A percentile compares a stretch with the other conserved stretches of the same genome.
These are phyloP conservation scores for Ephydatia muelleri DNA, from an alignment of 37 sponge, comb jelly and placozoan species.

Conservation along the genomic window DNA sequence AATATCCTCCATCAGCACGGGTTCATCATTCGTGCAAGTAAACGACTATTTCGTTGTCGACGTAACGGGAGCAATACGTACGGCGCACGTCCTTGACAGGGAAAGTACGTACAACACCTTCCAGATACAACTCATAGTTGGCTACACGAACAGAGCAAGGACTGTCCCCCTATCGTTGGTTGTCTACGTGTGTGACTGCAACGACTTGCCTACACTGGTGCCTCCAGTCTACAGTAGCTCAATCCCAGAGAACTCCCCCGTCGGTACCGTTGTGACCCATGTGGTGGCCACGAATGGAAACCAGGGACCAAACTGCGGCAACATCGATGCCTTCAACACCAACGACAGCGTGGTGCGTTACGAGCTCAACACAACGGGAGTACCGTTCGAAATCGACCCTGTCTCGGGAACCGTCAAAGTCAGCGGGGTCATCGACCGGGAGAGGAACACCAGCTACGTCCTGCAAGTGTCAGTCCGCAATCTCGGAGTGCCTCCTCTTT, in stretches of 20 bases:
- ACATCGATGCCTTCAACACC: slow-evolving; percentile 11
- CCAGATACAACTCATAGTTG: slow-evolving; percentile 16
- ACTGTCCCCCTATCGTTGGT: not conserved
- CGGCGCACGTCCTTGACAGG: slow-evolving; percentile 25
- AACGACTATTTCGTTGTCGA: slow-evolving; percentile 42
- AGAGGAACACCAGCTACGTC: slow-evolving; percentile 17
- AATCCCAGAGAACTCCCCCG: slow-evolving; percentile 32
- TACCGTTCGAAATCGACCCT: slow-evolving; percentile 31
- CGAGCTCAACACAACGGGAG: slow-evolving; percentile 14
- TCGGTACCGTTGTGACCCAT: slow-evolving; percentile 23
- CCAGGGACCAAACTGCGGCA: slow-evolving; percentile 52
- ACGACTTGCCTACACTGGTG: slow-evolving; percentile 73
- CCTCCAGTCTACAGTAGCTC: not conserved
- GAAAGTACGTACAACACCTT: slow-evolving; percentile 37
- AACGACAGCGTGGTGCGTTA: slow-evolving; percentile 31
- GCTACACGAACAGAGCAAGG: not conserved
- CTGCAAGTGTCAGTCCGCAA: slow-evolving; percentile 44
- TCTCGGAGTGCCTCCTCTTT: slow-evolving; percentile 41
- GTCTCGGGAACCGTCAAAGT: slow-evolving; percentile 54
- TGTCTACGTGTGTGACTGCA: slow-evolving; percentile 72
- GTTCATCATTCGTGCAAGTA: not conserved
- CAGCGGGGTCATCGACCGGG: slow-evolving; percentile 51
- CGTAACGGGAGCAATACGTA: not conserved
- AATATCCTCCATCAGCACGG: not conserved
- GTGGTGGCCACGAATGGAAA: slow-evolving; percentile 41